phyloP scores from a whole-genome alignment of 2,797 vertebrate genomes.

The Furcifer pardalis region DNA sequence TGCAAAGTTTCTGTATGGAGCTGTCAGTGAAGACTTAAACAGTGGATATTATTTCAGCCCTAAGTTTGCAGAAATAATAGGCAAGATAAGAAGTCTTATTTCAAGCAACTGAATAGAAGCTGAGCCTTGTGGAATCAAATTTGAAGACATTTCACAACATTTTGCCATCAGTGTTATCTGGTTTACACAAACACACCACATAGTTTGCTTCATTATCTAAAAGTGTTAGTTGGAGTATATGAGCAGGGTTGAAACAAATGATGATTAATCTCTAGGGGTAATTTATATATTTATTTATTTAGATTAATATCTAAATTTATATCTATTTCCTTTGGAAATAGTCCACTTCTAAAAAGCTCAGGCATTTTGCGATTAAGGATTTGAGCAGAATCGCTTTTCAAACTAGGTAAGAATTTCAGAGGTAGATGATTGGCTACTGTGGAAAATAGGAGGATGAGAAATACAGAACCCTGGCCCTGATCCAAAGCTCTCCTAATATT shows the following conservation, averaged over 20 bases:
- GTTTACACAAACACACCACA: neutral
- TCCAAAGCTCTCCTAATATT: neutral
- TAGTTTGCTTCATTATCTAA: neutral
- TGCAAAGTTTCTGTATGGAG: neutral
- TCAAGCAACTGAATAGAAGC: accelerated
- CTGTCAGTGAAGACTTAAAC: neutral
- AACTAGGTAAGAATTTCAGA: neutral
- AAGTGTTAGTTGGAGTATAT: neutral
- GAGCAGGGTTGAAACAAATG: neutral
- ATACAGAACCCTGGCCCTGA: no score
- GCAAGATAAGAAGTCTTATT: neutral
- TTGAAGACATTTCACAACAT: neutral
- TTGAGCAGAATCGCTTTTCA: neutral
- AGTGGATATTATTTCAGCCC: neutral
- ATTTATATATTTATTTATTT: no score
- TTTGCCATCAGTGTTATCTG: neutral
- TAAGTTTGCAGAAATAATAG: conserved; percentile 10
- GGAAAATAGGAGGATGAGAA: neutral
- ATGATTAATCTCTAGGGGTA: conserved; percentile 39
- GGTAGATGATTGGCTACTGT: neutral
- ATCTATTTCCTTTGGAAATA: conserved; percentile 21
- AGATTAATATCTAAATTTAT: no score
- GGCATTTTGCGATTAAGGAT: neutral
- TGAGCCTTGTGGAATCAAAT: no score
- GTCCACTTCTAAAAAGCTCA: neutral